Conservation (phyloP, 2,113 vertebrate genomes). For the Bubalus kerabau region DNA sequence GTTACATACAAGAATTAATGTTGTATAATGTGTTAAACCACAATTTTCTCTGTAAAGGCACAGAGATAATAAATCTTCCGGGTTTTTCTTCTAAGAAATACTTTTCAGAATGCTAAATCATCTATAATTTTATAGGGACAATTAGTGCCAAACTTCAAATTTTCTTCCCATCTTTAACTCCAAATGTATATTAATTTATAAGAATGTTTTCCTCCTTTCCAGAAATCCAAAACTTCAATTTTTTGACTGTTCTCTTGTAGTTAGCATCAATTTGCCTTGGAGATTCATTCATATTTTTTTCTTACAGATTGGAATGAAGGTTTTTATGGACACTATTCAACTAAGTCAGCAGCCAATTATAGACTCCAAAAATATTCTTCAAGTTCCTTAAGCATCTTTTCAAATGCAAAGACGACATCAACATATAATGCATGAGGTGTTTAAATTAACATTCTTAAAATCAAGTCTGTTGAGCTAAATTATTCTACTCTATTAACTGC, state of each 20-base stretch:
- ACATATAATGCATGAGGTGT: background rate
- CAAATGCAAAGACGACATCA: background rate
- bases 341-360: background rate
- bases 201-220: background rate
- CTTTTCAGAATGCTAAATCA: background rate
- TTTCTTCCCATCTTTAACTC: background rate
- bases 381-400: background rate
- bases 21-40: background rate
- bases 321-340: background rate
- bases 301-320: background rate
- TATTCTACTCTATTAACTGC: background rate
- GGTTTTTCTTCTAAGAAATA: background rate
- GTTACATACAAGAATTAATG: background rate
- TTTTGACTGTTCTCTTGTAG: background rate
- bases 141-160: background rate
- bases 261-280: background rate
- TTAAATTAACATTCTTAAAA: background rate
- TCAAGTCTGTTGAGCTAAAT: background rate
- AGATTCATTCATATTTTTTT: background rate
- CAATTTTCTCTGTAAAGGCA: background rate
- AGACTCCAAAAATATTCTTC: slow-evolving; percentile 7
- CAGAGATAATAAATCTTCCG: background rate
- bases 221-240: background rate
- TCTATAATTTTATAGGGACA: background rate
- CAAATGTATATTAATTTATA: slow-evolving; percentile 17